Base-by-base conservation (phyloP, 2,797 vertebrate species). In the Tapera naevia region DNA sequence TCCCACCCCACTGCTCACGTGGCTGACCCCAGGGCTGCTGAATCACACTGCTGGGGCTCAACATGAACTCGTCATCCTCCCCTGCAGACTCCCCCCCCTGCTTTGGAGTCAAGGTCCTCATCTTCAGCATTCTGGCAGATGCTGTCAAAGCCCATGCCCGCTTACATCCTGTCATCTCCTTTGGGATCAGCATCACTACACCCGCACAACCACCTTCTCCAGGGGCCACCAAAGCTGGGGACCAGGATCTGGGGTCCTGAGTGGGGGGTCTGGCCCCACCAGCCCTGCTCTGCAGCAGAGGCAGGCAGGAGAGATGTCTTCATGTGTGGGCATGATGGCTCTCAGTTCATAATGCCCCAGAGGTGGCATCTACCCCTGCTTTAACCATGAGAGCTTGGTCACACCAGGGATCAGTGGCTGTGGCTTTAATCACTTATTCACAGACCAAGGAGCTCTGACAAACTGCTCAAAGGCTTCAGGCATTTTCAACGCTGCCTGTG, bases 21-120 rank as follows among this genome's bases (percentile, higher is more conserved):
- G 75, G 60, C 66, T 92, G 86, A 91, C 43, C 84, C 65, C 69
- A 39, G 80, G 39, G 84, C 61, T 51, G 93, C 93, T 95, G 95
- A 95, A 65, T 97, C 92, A 96, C 5, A 2, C 50, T 9, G 21
- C 46, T 13, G n/a, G 85, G 71, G 86, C 61, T 85, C 65, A 17
- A 0, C 2, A 2, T 16, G 58, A 60, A 41, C 60, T 91, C n/a
- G 27, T 90, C 91, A 92, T 90, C 82, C 66, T 85, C 58, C 56
- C 74, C 2, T 11, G 80, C 88, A 93, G 45, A 78, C 60, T 86
- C 35, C 74, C 27, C 27, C 25, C 13, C 41, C 41, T 43, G 58
- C 56, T 76, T 30, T 46, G 43, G 33, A 74, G 45, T 72, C 86
- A 71, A 2, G 1, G 69, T 65, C 45, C 69, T 95, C 28, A 7